A percentile compares a stretch with the other conserved stretches of the same genome.
Conservation (phyloP, 2,888 invertebrate species). For the Nemapogon koenigi region DNA sequence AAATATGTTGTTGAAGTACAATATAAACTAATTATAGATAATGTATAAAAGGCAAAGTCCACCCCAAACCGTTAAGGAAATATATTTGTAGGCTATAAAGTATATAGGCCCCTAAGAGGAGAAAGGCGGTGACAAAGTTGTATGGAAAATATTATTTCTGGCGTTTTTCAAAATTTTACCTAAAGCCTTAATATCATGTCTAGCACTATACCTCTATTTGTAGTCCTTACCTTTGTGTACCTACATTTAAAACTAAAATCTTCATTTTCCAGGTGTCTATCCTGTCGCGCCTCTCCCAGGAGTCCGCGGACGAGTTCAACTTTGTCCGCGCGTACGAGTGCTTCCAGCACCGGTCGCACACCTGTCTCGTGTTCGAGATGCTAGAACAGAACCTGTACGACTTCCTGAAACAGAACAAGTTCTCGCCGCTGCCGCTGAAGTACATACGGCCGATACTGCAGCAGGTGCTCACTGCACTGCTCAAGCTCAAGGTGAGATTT, state of each 20-base stretch:
- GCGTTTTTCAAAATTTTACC: too few species aligned
- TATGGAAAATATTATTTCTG: too few species aligned
- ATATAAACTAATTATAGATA: too few species aligned
- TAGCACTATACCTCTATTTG: too few species aligned
- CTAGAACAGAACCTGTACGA: conserved; percentile 99
- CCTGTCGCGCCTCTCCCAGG: conserved; percentile 90
- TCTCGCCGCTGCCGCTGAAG: conserved; percentile 96
- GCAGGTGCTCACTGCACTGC: conserved; percentile 89
- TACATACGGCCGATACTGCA: conserved; percentile 98
- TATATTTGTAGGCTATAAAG: too few species aligned
- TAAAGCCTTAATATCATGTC: too few species aligned
- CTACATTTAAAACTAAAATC: background rate
- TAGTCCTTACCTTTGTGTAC: background rate
- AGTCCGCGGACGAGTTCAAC: conserved; percentile 99
- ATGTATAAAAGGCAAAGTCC: too few species aligned
- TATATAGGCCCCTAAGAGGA: too few species aligned
- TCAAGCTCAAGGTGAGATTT: conserved; percentile 89
- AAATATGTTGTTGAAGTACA: too few species aligned
- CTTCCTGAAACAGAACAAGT: conserved; percentile 99
- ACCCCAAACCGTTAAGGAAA: too few species aligned
- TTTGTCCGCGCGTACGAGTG: conserved; percentile 99
- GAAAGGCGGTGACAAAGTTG: too few species aligned
- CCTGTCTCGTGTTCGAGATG: conserved; percentile 99
- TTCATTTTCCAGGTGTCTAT: conserved; percentile 74
- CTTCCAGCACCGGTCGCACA: conserved; percentile 99